Percentiles rank a stretch among this genome's conserved stretches.
These are phyloP conservation scores for Chelonia mydas DNA, from an alignment of 2,797 vertebrate genomes.

Conservation along the genomic window DNA sequence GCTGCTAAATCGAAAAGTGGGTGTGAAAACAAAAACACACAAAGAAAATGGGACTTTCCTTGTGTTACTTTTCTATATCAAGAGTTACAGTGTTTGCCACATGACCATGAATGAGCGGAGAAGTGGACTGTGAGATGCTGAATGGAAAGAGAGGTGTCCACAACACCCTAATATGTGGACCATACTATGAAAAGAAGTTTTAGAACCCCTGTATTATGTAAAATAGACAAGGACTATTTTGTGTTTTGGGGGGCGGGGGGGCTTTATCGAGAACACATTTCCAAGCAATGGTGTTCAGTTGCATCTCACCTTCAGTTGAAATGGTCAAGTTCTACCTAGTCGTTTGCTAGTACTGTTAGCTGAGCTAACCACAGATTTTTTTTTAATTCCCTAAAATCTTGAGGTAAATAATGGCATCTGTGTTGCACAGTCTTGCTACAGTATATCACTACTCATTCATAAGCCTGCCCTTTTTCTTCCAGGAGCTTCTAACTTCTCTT, in stretches of 20 bases:
- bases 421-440: neutral
- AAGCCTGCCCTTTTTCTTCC: neutral
- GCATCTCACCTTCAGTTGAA: neutral
- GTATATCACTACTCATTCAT: neutral
- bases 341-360: neutral
- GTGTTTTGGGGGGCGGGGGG: neutral
- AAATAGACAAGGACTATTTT: neutral
- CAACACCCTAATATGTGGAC: neutral
- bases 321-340: neutral
- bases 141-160: neutral
- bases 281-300: neutral
- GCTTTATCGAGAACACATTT: neutral
- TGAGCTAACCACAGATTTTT: neutral
- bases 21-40: neutral
- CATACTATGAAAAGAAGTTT: neutral
- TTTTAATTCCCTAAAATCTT: neutral
- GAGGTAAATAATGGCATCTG: neutral
- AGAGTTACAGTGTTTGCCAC: neutral
- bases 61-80: constrained; percentile 35
- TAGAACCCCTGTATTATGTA: neutral
- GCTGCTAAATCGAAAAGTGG: constrained; percentile 20
- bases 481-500: neutral
- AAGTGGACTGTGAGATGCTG: neutral
- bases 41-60: constrained; percentile 17
- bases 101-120: neutral